phyloP scores from a whole-genome alignment of 2,888 invertebrate species.

The Lottia gigantea region DNA sequence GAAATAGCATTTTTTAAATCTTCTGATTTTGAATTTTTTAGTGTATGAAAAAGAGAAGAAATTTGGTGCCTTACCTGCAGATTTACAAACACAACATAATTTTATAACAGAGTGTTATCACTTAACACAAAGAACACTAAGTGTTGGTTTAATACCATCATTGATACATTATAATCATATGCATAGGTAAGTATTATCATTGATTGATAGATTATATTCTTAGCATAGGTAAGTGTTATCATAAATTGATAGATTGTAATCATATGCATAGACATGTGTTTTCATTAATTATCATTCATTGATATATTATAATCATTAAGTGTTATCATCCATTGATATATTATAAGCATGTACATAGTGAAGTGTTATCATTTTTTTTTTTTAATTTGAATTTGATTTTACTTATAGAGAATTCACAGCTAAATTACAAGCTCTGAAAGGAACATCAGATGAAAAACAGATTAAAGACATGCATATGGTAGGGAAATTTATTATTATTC shows the following conservation, averaged over 20 bases:
- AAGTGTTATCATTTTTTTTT: too few species aligned
- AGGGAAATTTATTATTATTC: constrained; percentile 7
- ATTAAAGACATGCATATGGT: constrained; percentile 23
- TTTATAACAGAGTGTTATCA: constrained; percentile 39
- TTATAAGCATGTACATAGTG: too few species aligned
- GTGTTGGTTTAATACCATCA: constrained; percentile 31
- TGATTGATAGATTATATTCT: too few species aligned
- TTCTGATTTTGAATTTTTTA: constrained; percentile 6
- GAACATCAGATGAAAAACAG: constrained; percentile 24
- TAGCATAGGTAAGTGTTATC: too few species aligned
- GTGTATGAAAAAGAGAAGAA: constrained; percentile 18
- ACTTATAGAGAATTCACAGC: constrained; percentile 19
- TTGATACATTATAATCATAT: constrained; percentile 28
- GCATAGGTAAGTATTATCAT: constrained; percentile 23
- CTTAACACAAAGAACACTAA: constrained; percentile 33
- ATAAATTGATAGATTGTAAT: too few species aligned
- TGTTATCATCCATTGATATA: too few species aligned
- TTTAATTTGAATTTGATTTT: neutral
- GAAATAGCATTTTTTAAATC: too few species aligned
- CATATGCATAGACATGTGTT: too few species aligned
- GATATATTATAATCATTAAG: too few species aligned
- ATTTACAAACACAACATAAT: constrained; percentile 28
- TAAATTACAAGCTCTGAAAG: constrained; percentile 20
- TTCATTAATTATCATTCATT: too few species aligned
- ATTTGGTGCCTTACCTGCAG: constrained; percentile 20